phyloP scores from a whole-genome alignment of 2,113 vertebrate species.

The Protobothrops flavoviridis region DNA sequence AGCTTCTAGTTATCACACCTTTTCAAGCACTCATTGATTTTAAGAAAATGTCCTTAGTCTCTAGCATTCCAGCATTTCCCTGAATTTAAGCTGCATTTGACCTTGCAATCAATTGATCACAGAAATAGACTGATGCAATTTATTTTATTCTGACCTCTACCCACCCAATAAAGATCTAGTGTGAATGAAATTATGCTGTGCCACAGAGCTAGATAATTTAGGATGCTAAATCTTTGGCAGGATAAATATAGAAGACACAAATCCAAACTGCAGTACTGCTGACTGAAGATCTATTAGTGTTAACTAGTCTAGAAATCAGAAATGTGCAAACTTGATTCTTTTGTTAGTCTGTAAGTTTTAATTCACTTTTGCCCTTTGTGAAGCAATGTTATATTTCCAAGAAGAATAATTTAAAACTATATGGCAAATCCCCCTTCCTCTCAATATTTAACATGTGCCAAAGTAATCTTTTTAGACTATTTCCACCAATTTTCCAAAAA shows the following conservation, averaged over 20 bases:
- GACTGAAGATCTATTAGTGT: background rate
- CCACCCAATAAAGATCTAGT: slow-evolving; percentile 19
- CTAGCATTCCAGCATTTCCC: slow-evolving; percentile 33
- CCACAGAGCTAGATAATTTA: slow-evolving; percentile 29
- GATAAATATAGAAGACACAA: background rate
- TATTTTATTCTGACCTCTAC: slow-evolving; percentile 41
- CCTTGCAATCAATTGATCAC: slow-evolving; percentile 55
- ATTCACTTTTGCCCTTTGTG: background rate
- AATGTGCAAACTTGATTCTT: slow-evolving; percentile 23
- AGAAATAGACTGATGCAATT: slow-evolving; percentile 50
- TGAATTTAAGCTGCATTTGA: slow-evolving; percentile 47
- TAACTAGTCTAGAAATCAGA: slow-evolving; percentile 33
- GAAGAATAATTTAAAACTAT: background rate
- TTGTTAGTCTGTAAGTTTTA: slow-evolving; percentile 5
- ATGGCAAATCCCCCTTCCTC: background rate
- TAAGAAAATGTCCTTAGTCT: slow-evolving; percentile 34
- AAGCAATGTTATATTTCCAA: background rate
- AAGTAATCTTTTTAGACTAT: background rate
- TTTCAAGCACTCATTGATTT: slow-evolving; percentile 53
- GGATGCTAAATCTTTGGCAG: background rate
- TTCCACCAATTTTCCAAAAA: background rate
- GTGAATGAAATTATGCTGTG: slow-evolving; percentile 32
- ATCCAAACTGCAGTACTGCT: background rate
- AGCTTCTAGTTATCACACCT: slow-evolving; percentile 40
- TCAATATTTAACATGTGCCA: background rate